Evolutionary conservation across 2,113 vertebrate species (phyloP).

Genomic region (Epinephelus lanceolatus): DNA sequence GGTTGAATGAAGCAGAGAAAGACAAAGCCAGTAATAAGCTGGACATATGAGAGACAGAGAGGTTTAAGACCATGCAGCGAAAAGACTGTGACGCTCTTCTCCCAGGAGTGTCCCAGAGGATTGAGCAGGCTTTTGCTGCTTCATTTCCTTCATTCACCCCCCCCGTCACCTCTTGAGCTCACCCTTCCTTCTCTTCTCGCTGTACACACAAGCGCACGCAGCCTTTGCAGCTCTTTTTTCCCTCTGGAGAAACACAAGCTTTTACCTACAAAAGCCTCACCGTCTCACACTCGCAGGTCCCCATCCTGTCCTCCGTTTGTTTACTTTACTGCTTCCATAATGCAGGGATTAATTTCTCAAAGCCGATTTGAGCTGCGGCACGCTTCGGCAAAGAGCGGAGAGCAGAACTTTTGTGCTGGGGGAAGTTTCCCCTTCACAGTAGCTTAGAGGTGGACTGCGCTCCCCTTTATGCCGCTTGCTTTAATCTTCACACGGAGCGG

Average conservation of each 20-base stretch:
- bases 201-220: conserved; percentile 7
- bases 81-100: conserved; percentile 38
- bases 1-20: conserved; percentile 63
- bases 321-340: conserved; percentile 73
- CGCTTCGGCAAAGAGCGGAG: conserved; percentile 63
- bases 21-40: conserved; percentile 73
- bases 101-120: conserved; percentile 61
- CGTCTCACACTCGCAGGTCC: conserved; percentile 55
- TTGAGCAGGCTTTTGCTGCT: conserved; percentile 43
- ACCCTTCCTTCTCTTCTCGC: neutral
- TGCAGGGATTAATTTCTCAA: conserved; percentile 81
- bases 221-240: conserved; percentile 7
- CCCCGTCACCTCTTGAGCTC: conserved; percentile 22
- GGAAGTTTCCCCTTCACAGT: conserved; percentile 85
- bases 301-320: conserved; percentile 70
- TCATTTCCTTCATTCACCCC: conserved; percentile 46
- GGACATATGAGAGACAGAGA: conserved; percentile 60
- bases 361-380: conserved; percentile 80
- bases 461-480: conserved; percentile 58
- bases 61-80: conserved; percentile 60
- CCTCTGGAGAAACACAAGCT: conserved; percentile 60
- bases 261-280: conserved; percentile 52
- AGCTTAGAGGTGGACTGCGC: conserved; percentile 80
- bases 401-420: conserved; percentile 73
- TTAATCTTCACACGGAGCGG: conserved; percentile 72